Conservation (phyloP, 2,797 vertebrate genomes). For the Clarias platycephalus region DNA sequence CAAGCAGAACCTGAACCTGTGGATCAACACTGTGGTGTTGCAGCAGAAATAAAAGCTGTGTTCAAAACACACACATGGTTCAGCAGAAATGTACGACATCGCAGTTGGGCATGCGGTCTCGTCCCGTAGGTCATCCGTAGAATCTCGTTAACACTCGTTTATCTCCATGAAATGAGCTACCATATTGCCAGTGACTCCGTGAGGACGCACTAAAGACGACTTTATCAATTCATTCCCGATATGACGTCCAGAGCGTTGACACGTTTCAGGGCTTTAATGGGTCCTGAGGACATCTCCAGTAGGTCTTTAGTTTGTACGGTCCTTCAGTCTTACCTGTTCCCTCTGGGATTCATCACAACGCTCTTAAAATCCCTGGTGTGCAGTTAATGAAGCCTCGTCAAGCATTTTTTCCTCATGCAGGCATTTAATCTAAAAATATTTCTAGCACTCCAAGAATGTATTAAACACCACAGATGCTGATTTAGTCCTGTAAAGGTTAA, state of each 20-base stretch:
- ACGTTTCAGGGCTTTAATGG: too few relatives aligned
- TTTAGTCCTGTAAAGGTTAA: not conserved
- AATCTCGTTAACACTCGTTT: too few relatives aligned
- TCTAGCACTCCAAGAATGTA: not conserved
- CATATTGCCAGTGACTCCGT: too few relatives aligned
- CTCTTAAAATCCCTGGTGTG: not conserved
- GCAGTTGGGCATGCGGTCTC: too few relatives aligned
- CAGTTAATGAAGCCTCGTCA: not conserved
- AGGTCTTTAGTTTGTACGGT: too few relatives aligned
- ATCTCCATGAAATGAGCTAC: too few relatives aligned
- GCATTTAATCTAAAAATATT: not conserved
- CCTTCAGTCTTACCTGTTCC: too few relatives aligned
- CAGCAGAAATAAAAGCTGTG: not conserved
- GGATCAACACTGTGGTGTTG: not conserved
- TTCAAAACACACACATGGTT: not conserved
- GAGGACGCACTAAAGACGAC: too few relatives aligned
- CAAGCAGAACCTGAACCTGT: not conserved
- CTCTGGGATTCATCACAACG: not conserved
- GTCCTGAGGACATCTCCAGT: too few relatives aligned
- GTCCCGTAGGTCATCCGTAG: too few relatives aligned
- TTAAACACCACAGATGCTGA: not conserved
- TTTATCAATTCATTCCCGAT: too few relatives aligned
- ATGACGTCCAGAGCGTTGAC: too few relatives aligned
- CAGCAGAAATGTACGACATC: not conserved
- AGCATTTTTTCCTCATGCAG: not conserved